These are phyloP conservation scores for Manduca sexta DNA, from an alignment of 1,140 invertebrate species.

Conservation along the genomic window DNA sequence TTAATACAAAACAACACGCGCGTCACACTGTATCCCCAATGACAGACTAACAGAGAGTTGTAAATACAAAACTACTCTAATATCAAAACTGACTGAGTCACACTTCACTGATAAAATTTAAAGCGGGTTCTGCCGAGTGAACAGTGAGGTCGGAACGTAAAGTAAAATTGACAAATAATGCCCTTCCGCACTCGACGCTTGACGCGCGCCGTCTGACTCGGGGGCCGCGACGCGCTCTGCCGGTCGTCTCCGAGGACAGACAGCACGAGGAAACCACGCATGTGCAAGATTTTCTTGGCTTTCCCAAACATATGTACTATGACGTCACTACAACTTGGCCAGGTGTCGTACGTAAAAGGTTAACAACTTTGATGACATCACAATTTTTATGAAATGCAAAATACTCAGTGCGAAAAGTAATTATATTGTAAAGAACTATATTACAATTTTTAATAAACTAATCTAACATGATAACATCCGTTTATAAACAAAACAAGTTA, in stretches of 20 bases:
- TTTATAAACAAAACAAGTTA: too few species aligned
- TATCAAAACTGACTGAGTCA: too few species aligned
- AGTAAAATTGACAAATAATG: conserved; percentile 16
- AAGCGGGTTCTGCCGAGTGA: conserved; percentile 1
- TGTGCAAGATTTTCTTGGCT: conserved; percentile 44
- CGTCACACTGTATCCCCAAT: too few species aligned
- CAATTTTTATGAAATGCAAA: too few species aligned
- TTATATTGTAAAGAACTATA: too few species aligned
- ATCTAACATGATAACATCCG: too few species aligned
- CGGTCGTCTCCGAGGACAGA: conserved; percentile 22
- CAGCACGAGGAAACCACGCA: conserved; percentile 48
- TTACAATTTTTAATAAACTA: too few species aligned
- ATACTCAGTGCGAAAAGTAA: too few species aligned
- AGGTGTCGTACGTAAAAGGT: too few species aligned
- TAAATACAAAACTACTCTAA: too few species aligned
- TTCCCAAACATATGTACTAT: conserved; percentile 36
- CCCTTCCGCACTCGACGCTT: conserved; percentile 42
- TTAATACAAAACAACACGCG: conserved; percentile 13
- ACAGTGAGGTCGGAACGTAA: conserved; percentile 4
- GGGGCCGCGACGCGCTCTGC: conserved; percentile 17
- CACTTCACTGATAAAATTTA: conserved; percentile 9
- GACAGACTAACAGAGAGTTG: too few species aligned
- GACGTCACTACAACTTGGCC: conserved; percentile 25
- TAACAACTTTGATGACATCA: too few species aligned
- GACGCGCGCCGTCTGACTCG: conserved; percentile 47